phyloP scores from a whole-genome alignment of 2,113 vertebrate genomes.

The Steatornis caripensis region DNA sequence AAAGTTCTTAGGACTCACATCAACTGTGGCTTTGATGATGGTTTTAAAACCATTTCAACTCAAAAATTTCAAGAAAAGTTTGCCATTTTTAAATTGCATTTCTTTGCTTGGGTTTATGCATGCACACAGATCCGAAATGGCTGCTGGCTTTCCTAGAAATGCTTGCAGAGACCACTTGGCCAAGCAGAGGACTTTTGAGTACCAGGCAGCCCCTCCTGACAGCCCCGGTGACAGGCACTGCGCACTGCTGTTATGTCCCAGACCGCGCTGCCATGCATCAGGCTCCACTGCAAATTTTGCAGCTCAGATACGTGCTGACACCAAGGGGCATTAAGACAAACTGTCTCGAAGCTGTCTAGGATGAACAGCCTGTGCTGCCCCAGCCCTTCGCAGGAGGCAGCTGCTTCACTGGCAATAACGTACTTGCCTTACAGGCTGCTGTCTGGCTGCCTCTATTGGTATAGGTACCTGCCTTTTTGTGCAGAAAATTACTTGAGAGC shows the following conservation, averaged over 20 bases:
- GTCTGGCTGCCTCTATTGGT: too few relatives aligned
- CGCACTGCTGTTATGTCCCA: too few relatives aligned
- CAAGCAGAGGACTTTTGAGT: neutral
- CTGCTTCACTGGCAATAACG: neutral
- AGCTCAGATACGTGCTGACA: neutral
- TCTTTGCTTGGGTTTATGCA: accelerated
- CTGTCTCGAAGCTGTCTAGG: neutral
- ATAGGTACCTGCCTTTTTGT: neutral
- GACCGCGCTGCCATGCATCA: too few relatives aligned
- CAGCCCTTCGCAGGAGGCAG: neutral
- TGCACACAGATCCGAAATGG: neutral
- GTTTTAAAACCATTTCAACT: neutral
- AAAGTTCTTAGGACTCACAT: neutral
- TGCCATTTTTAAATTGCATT: neutral
- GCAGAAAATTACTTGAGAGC: neutral
- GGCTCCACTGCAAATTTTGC: neutral
- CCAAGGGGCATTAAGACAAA: neutral
- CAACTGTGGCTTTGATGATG: neutral
- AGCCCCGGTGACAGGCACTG: too few relatives aligned
- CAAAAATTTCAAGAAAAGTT: neutral
- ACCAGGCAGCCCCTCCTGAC: neutral
- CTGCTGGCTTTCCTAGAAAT: neutral
- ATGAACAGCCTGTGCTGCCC: neutral
- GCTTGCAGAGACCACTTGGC: neutral
- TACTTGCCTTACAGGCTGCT: neutral